Percentiles rank a stretch among this genome's conserved stretches.
Conservation (phyloP, 2,113 vertebrate species). For the Eulemur rufifrons region DNA sequence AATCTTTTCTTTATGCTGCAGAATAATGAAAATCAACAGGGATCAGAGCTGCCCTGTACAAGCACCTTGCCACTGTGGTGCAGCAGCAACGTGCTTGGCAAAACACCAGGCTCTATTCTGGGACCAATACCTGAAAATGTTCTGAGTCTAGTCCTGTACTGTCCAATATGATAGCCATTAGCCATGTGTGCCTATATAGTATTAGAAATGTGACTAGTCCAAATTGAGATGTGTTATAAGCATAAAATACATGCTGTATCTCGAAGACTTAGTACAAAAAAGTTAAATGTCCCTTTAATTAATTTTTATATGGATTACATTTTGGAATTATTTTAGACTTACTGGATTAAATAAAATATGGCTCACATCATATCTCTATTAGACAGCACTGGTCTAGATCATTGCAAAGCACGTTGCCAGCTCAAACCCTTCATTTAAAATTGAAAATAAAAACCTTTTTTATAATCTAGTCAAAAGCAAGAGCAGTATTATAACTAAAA, state of each 20-base stretch:
- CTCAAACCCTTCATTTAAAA: conserved; percentile 37
- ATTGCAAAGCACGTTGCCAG: background rate
- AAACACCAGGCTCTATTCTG: background rate
- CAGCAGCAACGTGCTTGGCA: background rate
- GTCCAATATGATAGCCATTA: background rate
- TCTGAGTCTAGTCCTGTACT: background rate
- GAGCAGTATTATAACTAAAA: background rate
- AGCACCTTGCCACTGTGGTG: background rate
- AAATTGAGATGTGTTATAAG: background rate
- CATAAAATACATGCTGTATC: background rate
- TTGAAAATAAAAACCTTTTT: conserved; percentile 1
- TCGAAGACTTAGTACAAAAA: conserved; percentile 35
- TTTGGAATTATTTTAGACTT: background rate
- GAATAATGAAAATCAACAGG: conserved; percentile 14
- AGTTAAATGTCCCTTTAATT: background rate
- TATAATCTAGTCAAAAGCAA: conserved; percentile 33
- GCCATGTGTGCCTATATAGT: background rate
- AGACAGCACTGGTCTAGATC: background rate
- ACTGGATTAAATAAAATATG: background rate
- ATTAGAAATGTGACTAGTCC: background rate
- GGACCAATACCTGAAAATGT: background rate
- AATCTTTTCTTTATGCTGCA: background rate
- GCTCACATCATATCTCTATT: background rate
- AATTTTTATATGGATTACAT: background rate
- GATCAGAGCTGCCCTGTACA: background rate